A percentile compares a stretch with the other conserved stretches of the same genome.
Evolutionary conservation across 2,797 vertebrate species (phyloP).

Genomic region (Dallia pectoralis): DNA sequence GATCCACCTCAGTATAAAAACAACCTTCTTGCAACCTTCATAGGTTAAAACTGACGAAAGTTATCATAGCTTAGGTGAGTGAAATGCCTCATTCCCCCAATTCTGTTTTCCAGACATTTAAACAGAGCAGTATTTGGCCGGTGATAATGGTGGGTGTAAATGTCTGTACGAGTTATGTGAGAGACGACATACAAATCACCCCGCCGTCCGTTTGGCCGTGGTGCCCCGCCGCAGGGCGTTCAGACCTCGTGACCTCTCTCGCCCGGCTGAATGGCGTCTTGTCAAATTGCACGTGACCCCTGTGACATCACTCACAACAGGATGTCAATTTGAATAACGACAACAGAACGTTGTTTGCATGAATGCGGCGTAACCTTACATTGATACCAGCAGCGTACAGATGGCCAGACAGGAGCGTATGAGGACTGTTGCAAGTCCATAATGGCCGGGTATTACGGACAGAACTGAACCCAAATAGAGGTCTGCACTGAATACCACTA

Average conservation of each 20-base stretch:
- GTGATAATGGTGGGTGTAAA: not conserved
- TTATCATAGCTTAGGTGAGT: not conserved
- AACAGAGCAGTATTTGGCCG: not conserved
- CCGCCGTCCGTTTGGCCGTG: not conserved
- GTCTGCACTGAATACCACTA: no score
- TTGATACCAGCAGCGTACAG: not conserved
- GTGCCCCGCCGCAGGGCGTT: not conserved
- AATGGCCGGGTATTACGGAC: not conserved
- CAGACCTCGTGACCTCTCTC: not conserved
- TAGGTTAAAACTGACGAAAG: not conserved
- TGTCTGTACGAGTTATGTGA: not conserved
- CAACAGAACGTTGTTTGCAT: not conserved
- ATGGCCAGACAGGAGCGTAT: not conserved
- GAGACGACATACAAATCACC: not conserved
- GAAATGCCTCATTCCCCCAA: not conserved
- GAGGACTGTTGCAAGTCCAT: not conserved
- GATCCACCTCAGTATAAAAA: not conserved
- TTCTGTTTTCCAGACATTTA: not conserved
- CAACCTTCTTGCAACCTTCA: not conserved
- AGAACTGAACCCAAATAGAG: no score
- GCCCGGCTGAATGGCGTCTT: not conserved
- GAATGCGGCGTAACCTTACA: not conserved
- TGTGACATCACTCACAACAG: slow-evolving; percentile 2
- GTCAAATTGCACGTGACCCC: not conserved
- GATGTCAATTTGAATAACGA: not conserved